phyloP scores from a whole-genome alignment of 1,140 invertebrate species.

The Drosophila subpulchrella region DNA sequence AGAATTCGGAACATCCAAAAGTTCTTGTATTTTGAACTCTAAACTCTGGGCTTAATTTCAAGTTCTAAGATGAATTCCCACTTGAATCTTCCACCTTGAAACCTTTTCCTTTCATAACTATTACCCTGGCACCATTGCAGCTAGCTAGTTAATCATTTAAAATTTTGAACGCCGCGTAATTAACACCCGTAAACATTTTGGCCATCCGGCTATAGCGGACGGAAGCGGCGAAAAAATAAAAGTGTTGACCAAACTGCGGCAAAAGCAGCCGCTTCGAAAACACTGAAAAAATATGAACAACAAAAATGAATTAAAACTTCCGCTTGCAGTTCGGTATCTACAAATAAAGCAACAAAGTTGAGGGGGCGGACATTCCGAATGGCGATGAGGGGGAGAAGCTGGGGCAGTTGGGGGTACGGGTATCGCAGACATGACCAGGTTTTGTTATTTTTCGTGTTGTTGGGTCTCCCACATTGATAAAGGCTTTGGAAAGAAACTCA shows the following conservation, averaged over 20 bases:
- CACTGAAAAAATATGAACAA: conserved; percentile 46
- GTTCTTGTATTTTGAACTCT: no score
- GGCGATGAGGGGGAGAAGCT: background rate
- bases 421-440: conserved; percentile 42
- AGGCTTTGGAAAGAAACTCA: conserved; percentile 70
- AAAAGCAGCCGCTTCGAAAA: conserved; percentile 20
- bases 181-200: conserved; percentile 34
- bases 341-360: conserved; percentile 12
- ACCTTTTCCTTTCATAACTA: background rate
- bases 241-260: conserved; percentile 61
- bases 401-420: conserved; percentile 12
- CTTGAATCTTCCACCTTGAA: no score
- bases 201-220: conserved; percentile 33
- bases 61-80: no score
- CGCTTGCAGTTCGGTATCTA: conserved; percentile 51
- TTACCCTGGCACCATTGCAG: conserved; percentile 12
- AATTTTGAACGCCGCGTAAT: conserved; percentile 10
- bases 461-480: conserved; percentile 72
- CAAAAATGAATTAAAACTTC: conserved; percentile 80
- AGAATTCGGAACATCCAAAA: no score
- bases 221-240: conserved; percentile 40
- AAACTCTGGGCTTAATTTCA: no score
- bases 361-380: conserved; percentile 18
- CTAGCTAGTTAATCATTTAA: conserved; percentile 21
- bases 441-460: conserved; percentile 25